phyloP scores from a whole-genome alignment of 1,140 invertebrate species.

The Mesaphorura yosii region DNA sequence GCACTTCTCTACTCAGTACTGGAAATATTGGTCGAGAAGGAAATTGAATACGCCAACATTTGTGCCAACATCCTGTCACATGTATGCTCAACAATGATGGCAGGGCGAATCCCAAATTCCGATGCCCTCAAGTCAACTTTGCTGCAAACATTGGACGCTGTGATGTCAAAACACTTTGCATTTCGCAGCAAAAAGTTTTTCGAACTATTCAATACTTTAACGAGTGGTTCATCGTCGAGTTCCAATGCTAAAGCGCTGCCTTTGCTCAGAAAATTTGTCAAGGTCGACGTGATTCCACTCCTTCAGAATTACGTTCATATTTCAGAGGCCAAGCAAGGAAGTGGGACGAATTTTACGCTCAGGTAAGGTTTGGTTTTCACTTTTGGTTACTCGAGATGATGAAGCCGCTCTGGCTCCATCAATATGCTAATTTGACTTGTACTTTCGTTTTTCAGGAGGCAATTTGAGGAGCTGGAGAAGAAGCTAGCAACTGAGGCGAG shows the following conservation, averaged over 20 bases:
- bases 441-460: not conserved
- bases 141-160: not conserved
- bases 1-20: not conserved
- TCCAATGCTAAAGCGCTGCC: no score
- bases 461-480: not conserved
- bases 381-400: not conserved
- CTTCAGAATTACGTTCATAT: not conserved
- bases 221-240: not conserved
- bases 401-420: not conserved
- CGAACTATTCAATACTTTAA: not conserved
- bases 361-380: no score
- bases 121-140: not conserved
- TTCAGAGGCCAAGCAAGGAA: constrained; percentile 8
- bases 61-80: no score
- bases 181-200: constrained; percentile 6
- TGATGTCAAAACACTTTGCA: constrained; percentile 4
- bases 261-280: not conserved
- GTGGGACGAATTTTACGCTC: not conserved
- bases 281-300: not conserved
- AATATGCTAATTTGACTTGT: not conserved
- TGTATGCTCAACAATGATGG: not conserved
- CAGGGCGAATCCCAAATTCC: no score
- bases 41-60: no score
- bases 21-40: constrained; percentile 2
- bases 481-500: not conserved